phyloP scores from a whole-genome alignment of 2,888 invertebrate genomes.

The Aphidoletes aphidimyza region DNA sequence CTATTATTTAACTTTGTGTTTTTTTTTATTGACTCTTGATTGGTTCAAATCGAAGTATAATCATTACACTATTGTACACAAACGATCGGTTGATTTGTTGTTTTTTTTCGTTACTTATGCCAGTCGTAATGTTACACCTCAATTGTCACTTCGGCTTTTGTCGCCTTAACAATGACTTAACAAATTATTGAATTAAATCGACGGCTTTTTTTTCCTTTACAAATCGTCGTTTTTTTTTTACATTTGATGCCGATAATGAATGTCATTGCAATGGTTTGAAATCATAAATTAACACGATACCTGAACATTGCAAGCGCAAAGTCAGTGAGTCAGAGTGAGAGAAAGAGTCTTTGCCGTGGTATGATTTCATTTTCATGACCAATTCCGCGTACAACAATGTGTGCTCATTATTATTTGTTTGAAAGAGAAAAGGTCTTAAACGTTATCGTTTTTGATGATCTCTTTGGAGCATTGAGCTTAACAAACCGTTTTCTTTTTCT shows the following conservation, averaged over 20 bases:
- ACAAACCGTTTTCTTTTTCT: no score
- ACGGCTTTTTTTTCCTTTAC: not conserved
- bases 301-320: no score
- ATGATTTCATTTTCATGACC: not conserved
- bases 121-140: constrained; percentile 24
- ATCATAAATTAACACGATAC: constrained; percentile 39
- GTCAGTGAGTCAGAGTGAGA: no score
- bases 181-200: constrained; percentile 45
- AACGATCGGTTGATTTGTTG: no score
- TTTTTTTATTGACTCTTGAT: not conserved
- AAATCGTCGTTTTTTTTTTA: not conserved
- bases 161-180: constrained; percentile 43
- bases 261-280: constrained; percentile 12
- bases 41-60: not conserved
- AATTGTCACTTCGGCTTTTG: constrained; percentile 44
- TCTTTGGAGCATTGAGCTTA: no score
- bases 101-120: not conserved
- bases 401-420: constrained; percentile 36
- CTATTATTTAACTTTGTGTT: no score
- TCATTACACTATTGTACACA: not conserved
- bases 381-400: constrained; percentile 7
- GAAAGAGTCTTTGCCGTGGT: not conserved
- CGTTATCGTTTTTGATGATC: constrained; percentile 8
- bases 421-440: not conserved
- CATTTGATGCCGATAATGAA: not conserved